These are phyloP conservation scores for Sebastes glaucus DNA, from an alignment of 2,797 vertebrate genomes.

Conservation along the genomic window DNA sequence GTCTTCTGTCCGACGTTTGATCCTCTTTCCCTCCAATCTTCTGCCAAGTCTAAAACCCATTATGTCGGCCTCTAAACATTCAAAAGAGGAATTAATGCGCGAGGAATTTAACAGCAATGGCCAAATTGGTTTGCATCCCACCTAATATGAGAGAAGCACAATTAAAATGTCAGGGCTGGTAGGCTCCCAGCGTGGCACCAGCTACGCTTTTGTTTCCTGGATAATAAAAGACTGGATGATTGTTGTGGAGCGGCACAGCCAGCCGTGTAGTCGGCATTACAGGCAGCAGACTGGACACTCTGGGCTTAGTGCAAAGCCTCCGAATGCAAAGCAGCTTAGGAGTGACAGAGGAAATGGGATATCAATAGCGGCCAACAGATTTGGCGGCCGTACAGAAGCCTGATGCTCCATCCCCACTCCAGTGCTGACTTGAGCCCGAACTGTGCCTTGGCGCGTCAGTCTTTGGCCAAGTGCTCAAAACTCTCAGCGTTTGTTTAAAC, in stretches of 20 bases:
- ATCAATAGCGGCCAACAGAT: conserved; percentile 75
- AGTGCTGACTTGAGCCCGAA: conserved; percentile 40
- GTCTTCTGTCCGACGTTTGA: conserved; percentile 43
- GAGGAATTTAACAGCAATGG: conserved; percentile 60
- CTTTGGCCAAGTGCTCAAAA: conserved; percentile 21
- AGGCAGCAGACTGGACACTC: conserved; percentile 59
- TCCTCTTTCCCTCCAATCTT: conserved; percentile 59
- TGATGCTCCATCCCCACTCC: conserved; percentile 47
- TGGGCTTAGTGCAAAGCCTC: conserved; percentile 64
- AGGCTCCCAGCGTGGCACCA: conserved; percentile 60
- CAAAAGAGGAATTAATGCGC: conserved; percentile 62
- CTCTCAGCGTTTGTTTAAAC: conserved; percentile 17
- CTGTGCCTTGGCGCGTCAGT: conserved; percentile 22
- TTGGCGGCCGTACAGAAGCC: conserved; percentile 65
- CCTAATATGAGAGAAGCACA: conserved; percentile 55
- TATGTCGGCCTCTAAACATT: conserved; percentile 73
- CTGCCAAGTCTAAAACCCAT: conserved; percentile 79
- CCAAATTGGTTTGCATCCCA: conserved; percentile 61
- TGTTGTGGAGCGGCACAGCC: conserved; percentile 40
- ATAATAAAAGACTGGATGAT: conserved; percentile 54
- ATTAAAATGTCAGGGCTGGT: conserved; percentile 74
- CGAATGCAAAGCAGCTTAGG: conserved; percentile 78
- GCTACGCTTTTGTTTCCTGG: conserved; percentile 59
- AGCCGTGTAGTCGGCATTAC: conserved; percentile 42
- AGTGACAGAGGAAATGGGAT: conserved; percentile 73